phyloP scores from a whole-genome alignment of 2,797 vertebrate genomes.

The Arrhamphus sclerolepis region DNA sequence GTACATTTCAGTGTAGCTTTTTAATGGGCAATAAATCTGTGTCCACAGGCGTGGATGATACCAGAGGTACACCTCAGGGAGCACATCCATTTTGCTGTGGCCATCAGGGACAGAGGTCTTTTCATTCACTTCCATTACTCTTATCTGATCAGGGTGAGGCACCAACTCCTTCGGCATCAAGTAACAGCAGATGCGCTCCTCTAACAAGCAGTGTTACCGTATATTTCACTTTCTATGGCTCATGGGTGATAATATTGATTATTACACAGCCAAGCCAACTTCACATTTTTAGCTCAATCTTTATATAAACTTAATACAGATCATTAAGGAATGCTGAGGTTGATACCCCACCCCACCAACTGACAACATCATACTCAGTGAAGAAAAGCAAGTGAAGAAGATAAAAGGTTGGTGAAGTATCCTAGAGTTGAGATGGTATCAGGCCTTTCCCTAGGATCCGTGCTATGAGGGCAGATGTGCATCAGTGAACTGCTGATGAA shows the following conservation, averaged over 20 bases:
- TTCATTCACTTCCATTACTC: slow-evolving; percentile 81
- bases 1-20: slow-evolving; percentile 76
- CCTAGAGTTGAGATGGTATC: slow-evolving; percentile 66
- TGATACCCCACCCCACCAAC: too few relatives aligned
- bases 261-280: slow-evolving; percentile 1
- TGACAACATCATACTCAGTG: slow-evolving; percentile 34
- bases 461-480: slow-evolving; percentile 57
- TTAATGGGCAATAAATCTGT: slow-evolving; percentile 81
- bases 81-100: slow-evolving; percentile 78
- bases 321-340: background rate
- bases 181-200: slow-evolving; percentile 45
- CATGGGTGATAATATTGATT: background rate
- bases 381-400: slow-evolving; percentile 33
- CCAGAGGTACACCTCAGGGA: slow-evolving; percentile 76
- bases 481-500: slow-evolving; percentile 64
- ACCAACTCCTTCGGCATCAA: slow-evolving; percentile 62
- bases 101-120: slow-evolving; percentile 77
- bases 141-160: slow-evolving; percentile 79
- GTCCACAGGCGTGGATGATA: slow-evolving; percentile 78
- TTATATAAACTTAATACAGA: background rate
- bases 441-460: slow-evolving; percentile 57
- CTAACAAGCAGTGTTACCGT: slow-evolving; percentile 26
- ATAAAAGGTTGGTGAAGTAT: slow-evolving; percentile 66
- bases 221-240: slow-evolving; percentile 14
- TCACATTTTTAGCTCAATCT: too few relatives aligned